Conservation (phyloP, 2,797 vertebrate genomes). For the Spinus pinus region DNA sequence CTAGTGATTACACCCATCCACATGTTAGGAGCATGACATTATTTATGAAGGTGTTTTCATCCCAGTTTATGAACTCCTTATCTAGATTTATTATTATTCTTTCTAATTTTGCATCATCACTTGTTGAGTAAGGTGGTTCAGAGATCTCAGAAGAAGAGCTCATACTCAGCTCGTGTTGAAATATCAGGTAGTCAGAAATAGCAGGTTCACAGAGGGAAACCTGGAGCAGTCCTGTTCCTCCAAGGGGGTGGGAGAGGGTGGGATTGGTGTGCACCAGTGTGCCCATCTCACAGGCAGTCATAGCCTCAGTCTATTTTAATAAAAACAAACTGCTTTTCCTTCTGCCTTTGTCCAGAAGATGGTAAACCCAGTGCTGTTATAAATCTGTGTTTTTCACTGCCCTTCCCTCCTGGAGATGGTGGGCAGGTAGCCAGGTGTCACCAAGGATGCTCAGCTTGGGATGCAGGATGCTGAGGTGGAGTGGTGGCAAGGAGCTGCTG, state of each 20-base stretch:
- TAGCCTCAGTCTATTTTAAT: not conserved
- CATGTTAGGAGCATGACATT: rapidly evolving
- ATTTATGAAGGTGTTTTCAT: not conserved
- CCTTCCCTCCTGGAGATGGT: not conserved
- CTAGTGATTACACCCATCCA: not conserved
- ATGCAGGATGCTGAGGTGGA: not conserved
- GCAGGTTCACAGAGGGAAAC: not conserved
- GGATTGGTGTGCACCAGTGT: rapidly evolving
- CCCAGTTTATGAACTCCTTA: not conserved
- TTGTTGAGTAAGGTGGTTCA: not conserved
- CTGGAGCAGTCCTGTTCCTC: not conserved
- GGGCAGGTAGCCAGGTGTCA: not conserved
- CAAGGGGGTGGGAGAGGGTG: not conserved
- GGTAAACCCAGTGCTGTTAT: not conserved
- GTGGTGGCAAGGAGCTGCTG: not conserved
- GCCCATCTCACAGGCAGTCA: not conserved
- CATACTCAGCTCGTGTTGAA: not conserved
- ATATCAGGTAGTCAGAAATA: not conserved
- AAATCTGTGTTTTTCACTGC: not conserved
- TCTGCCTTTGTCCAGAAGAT: not conserved
- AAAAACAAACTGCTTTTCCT: not conserved
- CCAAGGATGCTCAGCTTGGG: not conserved
- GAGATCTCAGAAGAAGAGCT: not conserved
- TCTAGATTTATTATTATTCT: not conserved
- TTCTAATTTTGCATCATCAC: not conserved